Percentiles rank a stretch among this genome's conserved stretches.
These are phyloP conservation scores for Chrysochloris asiatica DNA, from an alignment of 2,113 vertebrate species.

Conservation along the genomic window DNA sequence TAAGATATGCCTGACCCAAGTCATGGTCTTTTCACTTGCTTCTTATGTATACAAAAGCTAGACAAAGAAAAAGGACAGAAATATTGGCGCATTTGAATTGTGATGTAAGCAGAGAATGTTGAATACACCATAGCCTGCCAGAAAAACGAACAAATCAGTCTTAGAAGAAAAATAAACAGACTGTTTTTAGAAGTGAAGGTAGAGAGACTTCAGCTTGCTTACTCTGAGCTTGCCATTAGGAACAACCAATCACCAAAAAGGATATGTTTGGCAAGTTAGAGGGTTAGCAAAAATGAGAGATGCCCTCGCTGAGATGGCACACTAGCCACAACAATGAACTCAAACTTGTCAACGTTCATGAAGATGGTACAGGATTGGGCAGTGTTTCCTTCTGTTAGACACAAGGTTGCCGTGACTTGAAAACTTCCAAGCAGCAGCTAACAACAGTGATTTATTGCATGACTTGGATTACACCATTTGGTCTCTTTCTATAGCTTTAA, in stretches of 20 bases:
- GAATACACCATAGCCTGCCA: too few relatives aligned
- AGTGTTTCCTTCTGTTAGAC: background rate
- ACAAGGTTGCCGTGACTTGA: background rate
- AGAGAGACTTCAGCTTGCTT: background rate
- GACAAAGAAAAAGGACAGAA: background rate
- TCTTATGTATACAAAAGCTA: background rate
- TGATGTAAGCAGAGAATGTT: too few relatives aligned
- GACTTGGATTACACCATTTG: constrained; percentile 10
- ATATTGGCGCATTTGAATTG: too few relatives aligned
- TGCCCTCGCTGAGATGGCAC: background rate
- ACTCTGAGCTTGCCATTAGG: background rate
- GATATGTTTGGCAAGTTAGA: background rate
- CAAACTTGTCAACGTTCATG: background rate
- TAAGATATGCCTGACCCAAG: background rate
- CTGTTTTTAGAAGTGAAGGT: background rate
- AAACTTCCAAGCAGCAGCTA: background rate
- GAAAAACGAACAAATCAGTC: too few relatives aligned
- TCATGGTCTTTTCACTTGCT: background rate
- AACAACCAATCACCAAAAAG: too few relatives aligned
- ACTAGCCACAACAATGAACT: background rate
- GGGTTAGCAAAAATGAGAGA: background rate
- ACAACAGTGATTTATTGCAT: background rate
- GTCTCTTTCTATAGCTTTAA: constrained; percentile 7
- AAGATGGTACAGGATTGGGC: background rate
- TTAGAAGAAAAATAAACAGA: too few relatives aligned